Evolutionary conservation across 2,797 vertebrate species (phyloP).

Genomic region (Parauchenoglanis punctatus): DNA sequence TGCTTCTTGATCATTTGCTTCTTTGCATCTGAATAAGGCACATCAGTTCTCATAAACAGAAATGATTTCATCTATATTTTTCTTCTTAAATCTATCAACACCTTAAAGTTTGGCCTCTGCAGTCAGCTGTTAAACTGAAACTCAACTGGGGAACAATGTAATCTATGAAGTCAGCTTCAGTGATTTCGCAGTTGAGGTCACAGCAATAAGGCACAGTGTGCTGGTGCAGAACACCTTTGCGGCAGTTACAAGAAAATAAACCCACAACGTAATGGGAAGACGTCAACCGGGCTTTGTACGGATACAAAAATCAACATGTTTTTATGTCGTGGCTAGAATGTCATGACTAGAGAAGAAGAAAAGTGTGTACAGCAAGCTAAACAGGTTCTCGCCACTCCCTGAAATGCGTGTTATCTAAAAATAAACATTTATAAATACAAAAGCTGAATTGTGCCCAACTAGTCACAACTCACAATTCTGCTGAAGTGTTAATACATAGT

Average conservation of each 20-base stretch:
- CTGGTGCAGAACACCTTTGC: conserved; percentile 19
- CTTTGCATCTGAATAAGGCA: neutral
- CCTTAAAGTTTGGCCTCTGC: conserved; percentile 15
- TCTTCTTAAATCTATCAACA: neutral
- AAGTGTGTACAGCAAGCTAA: neutral
- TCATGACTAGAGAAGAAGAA: neutral
- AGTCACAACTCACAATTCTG: conserved; percentile 21
- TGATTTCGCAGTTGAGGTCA: neutral
- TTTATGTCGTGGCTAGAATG: neutral
- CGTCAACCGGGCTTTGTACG: neutral
- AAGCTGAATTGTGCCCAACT: neutral
- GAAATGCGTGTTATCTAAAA: conserved; percentile 36
- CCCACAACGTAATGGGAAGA: neutral
- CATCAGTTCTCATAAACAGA: neutral
- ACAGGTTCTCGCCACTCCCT: conserved; percentile 44
- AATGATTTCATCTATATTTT: neutral
- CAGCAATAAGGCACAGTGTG: conserved; percentile 19
- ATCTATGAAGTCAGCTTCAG: neutral
- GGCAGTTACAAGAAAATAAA: conserved; percentile 3
- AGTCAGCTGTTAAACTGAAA: neutral
- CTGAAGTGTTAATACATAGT: conserved; percentile 40
- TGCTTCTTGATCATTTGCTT: neutral
- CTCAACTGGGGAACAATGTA: neutral
- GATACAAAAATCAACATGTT: neutral
- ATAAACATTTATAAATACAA: conserved; percentile 45